Base-by-base conservation (phyloP, 1,140 invertebrate species). In the Macrocentrus cingulum region DNA sequence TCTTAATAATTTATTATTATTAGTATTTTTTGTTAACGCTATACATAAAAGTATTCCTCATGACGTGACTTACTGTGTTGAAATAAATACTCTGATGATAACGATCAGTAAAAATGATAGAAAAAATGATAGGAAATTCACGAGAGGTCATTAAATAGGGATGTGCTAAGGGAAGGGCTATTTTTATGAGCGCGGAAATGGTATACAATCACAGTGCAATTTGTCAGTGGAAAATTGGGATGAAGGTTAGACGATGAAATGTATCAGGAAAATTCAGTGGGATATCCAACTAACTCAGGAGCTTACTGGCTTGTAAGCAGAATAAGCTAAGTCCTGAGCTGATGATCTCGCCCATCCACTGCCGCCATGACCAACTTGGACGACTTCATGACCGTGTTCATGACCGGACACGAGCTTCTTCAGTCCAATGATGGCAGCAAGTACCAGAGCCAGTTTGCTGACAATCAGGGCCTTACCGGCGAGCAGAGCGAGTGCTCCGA, bases 401-500 rank as follows among this genome's bases (percentile, higher is more conserved):
- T 85, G 82, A 2, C 84, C 83, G 9, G 86, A 85, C 11, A 91
- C 77, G 1, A 92, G 81, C 67, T 91, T 91, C 82, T 91, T 92
- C 65, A 92, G 77, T 1, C 90, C 91, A 53, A 92, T 90, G 60
- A 92, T 91, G 53, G 86, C 88, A 23, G 91, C 89, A 18, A 92
- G 75, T 0, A 91, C 88, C 25, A 92, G 71, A 5, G 91, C 91
- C 39, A 92, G 74, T 69, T 92, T 92, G 67, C 88, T 90, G 44
- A 92, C 87, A 64, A 92, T 91, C 29, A 92, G 75, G 29, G 90
- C 90, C 72, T 92, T 92, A 56, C 90, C 90, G 16, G 91, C 91
- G 23, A 92, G 71, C 11, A 92, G 82, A 2, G 90, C 89, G 3
- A 92, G 74, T 2, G 88, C 88, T 42, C 89, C 90, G 39, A 91